Base-by-base conservation (phyloP, 2,113 vertebrate species). In the Oryzias celebensis region DNA sequence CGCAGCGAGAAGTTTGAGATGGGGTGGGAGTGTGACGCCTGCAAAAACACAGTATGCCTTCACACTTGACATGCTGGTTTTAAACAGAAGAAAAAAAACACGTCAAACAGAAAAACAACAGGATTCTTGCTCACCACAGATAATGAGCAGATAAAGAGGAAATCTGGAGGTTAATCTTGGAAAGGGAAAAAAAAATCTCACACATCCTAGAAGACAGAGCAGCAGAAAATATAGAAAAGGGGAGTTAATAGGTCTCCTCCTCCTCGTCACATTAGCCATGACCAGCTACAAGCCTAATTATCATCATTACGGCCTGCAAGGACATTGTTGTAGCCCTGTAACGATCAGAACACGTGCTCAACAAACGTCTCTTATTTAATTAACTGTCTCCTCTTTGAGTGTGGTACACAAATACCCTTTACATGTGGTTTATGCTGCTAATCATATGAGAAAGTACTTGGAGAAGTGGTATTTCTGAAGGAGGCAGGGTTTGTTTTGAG, bases 361-460 rank as follows among this genome's bases (percentile, higher is more conserved):
- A 94, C 95, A 94, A 94, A 94, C 94, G 96, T 95, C 94, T 95
- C 96, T 96, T 98, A 98, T 96, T 98, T 94, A 95, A 97, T 96
- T 96, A 98, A 95, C 96, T 93, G 92, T 83, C 91, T 94, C 93
- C 93, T 93, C 75, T 93, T 93, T 94, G 36, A 36, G 36, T 12
- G 36, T 36, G 36, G 12, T 10, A 12, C 36, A 36, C 8, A 36
- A 36, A 36, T 12, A 36, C 85, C 69, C 82, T 90, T 83, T 85
- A 90, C 82, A 85, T 84, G 73, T 77, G 76, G 83, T 91, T 92
- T 90, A 91, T 80, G 83, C 82, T 88, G 89, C 88, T 88, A 91
- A 83, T 89, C 86, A 86, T 36, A 13, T 3, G 36, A 28, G 26
- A 36, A 36, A 7, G 31, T 36, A 36, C 31, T 36, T 10, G 31